These are phyloP conservation scores for Tachina lurida DNA, from an alignment of 2,888 invertebrate species.

Conservation along the genomic window DNA sequence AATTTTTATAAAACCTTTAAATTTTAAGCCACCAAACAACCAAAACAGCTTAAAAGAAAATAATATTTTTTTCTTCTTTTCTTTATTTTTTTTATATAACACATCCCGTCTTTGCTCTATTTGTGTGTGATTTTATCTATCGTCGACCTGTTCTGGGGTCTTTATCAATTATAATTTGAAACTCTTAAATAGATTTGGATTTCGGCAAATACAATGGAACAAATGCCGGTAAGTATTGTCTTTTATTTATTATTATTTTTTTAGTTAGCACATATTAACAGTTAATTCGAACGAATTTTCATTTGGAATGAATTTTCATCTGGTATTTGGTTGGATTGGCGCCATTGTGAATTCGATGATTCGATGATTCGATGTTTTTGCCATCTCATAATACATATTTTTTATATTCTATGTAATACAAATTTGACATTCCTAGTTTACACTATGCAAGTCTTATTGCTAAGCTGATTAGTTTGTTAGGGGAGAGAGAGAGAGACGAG, in stretches of 20 bases:
- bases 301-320: no score
- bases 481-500: no score
- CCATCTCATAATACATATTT: no score
- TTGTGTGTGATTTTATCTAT: conserved; percentile 15
- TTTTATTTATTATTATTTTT: background rate
- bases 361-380: no score
- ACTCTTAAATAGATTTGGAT: conserved; percentile 88
- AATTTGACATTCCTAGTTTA: no score
- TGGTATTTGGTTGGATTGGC: no score
- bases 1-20: conserved; percentile 70
- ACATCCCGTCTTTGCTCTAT: conserved; percentile 22
- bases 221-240: conserved; percentile 89
- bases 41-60: conserved; percentile 81
- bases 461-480: no score
- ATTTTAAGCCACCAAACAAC: conserved; percentile 77
- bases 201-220: conserved; percentile 87
- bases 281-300: no score
- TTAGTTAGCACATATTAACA: background rate
- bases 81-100: conserved; percentile 70
- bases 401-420: no score
- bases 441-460: no score
- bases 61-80: conserved; percentile 79
- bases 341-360: no score
- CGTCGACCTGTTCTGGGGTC: background rate
- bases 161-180: conserved; percentile 72